A percentile compares a stretch with the other conserved stretches of the same genome.
These are phyloP conservation scores for Oligia fasciuncula DNA, from an alignment of 2,888 invertebrate species.

Conservation along the genomic window DNA sequence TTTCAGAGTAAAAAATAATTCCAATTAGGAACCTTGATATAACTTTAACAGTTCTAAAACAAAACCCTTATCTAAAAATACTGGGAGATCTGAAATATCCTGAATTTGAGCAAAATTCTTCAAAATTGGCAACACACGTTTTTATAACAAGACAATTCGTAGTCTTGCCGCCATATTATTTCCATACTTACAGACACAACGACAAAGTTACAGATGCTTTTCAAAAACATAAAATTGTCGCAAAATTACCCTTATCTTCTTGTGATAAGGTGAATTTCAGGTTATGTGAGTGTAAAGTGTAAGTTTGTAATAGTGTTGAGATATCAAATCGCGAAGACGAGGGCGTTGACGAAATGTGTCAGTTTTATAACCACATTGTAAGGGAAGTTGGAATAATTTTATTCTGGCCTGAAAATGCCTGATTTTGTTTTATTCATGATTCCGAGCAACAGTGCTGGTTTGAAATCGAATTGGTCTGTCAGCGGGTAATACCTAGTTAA, in stretches of 20 bases:
- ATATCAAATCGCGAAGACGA: constrained; percentile 79
- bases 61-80: neutral
- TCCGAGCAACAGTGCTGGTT: neutral
- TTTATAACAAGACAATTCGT: constrained; percentile 86
- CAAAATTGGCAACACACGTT: constrained; percentile 63
- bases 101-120: constrained; percentile 2
- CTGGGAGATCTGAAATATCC: neutral
- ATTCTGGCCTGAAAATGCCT: constrained; percentile 64
- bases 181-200: constrained; percentile 78
- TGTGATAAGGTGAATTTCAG: constrained; percentile 22
- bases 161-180: constrained; percentile 87
- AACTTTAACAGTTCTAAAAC: neutral
- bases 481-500: neutral
- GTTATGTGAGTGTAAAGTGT: constrained; percentile 29
- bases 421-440: constrained; percentile 63
- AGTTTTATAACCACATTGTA: constrained; percentile 82
- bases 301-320: constrained; percentile 57
- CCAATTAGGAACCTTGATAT: neutral
- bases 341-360: constrained; percentile 80
- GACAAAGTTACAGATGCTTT: constrained; percentile 37
- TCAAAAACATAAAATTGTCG: neutral
- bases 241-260: neutral
- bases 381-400: constrained; percentile 72
- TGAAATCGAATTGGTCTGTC: too few relatives aligned
- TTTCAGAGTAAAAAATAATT: neutral